These are phyloP conservation scores for Erythrolamprus reginae DNA, from an alignment of 2,113 vertebrate species.

Conservation along the genomic window DNA sequence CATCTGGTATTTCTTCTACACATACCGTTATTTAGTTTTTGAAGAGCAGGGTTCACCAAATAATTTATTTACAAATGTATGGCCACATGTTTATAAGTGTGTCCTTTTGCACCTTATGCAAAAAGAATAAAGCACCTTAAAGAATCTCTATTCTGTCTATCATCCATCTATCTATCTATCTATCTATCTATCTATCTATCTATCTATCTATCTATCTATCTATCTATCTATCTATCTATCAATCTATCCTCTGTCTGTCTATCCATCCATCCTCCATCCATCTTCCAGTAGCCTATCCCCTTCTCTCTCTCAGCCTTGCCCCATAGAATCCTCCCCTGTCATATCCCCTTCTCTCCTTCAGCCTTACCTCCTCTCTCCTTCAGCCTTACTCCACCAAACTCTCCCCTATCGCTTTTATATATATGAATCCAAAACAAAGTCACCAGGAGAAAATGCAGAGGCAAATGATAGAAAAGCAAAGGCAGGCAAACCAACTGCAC, in stretches of 20 bases:
- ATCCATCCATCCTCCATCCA: neutral
- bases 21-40: too few species aligned
- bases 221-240: neutral
- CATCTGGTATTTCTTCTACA: neutral
- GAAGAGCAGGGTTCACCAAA: neutral
- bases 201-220: too few species aligned
- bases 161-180: rapidly evolving
- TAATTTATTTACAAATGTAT: slow-evolving; percentile 4
- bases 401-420: too few species aligned
- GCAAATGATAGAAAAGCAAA: slow-evolving; percentile 10
- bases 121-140: neutral
- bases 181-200: rapidly evolving
- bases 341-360: too few species aligned
- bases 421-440: slow-evolving; percentile 39
- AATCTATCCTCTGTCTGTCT: too few species aligned
- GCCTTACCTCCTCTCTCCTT: too few species aligned
- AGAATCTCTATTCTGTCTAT: neutral
- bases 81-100: neutral
- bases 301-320: too few species aligned
- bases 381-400: too few species aligned
- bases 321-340: too few species aligned
- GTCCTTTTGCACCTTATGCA: neutral
- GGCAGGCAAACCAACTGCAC: rapidly evolving
- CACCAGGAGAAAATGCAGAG: neutral
- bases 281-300: too few species aligned